Evolutionary conservation across 1,140 invertebrate species (phyloP), one percentile per base, ranked within the genome.

Genomic region (Cotesia chilonis): DNA sequence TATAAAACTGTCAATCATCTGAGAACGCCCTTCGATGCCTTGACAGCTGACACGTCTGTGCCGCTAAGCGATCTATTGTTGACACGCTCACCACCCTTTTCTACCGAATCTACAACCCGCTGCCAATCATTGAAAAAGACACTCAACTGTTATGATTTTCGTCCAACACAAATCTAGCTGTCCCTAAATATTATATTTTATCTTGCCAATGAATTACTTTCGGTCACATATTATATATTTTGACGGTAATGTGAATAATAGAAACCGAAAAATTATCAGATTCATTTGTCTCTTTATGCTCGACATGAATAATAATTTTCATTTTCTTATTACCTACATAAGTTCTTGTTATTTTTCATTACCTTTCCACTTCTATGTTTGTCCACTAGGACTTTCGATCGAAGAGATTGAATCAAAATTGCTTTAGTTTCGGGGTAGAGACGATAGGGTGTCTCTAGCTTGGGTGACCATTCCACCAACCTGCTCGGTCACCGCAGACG

Each of bases 1-100:
- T 75, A 82, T 83, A 83, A 85, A 85, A 80, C 77, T 83, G 83
- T 85, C 83, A 85, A 83, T 85, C 83, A 85, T 78, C 68, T 67
- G 70, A 67, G 71, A 59, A 35, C 74, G 63, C 70, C 73, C 71
- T 73, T 75, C 74, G 77, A 76, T 76, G 72, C 72, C 71, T 57
- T 76, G 78, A 84, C 81, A 84, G 82, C 82, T 81, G 81, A 83
- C 83, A 79, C 78, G 74, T 83, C 80, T 78, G 73, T 72, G 72
- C 70, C 73, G 73, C 75, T 84, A 82, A 83, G 77, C 80, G 81
- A 83, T 81, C 78, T 75, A 84, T 84, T 84, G 81, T 82, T 75
- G 74, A 74, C 74, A 71, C 57, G 66, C 68, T 38, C 41, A 36
- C 47, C 38, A 38, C 37, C 57, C 51, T 52, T 59, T 54, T 63